Evolutionary conservation across 2,113 vertebrate species (phyloP), one percentile per base, ranked within the genome.

Genomic region (Plotosus lineatus): DNA sequence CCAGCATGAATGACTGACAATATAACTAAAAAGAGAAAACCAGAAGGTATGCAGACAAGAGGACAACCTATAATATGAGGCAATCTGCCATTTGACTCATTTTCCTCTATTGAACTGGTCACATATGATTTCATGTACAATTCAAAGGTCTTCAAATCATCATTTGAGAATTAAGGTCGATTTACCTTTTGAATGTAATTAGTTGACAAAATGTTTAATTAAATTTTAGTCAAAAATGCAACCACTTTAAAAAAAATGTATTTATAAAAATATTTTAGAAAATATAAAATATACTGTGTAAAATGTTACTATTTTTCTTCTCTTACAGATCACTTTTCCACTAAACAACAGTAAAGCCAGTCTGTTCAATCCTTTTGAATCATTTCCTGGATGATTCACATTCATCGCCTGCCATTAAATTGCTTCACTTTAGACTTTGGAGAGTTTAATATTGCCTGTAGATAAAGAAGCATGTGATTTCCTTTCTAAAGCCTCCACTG

Each of bases 351-450:
- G 38, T 12, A 31, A 0, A 26, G 42, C 44, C 17, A 58, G 8
- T 46, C 42, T 61, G 55, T 28, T 60, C 26, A 31, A 46, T 77
- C 40, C 26, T 77, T 72, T 50, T 4, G 26, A 50, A 72, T 72
- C 69, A 19, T 77, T 61, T 44, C 15, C 75, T 31, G 31, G 33
- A 23, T 78, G 76, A 78, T 65, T 78, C 60, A 61, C 75, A 6
- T 56, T 55, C 7, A 4, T 42, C 42, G 73, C 9, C 26, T 6
- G 36, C 58, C 6, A 31, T 33, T 42, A 44, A 53, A 55, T 61
- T 48, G 51, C 33, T 81, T 78, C 69, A 65, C 36, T 75, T 75
- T 75, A 73, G 63, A 76, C 40, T 21, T 82, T 15, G 38, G 42
- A 40, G 75, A 51, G 31, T 71, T 75, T 40, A 74, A 74, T 81